phyloP scores from a whole-genome alignment of 2,888 invertebrate genomes.

The Octonoba sinensis region DNA sequence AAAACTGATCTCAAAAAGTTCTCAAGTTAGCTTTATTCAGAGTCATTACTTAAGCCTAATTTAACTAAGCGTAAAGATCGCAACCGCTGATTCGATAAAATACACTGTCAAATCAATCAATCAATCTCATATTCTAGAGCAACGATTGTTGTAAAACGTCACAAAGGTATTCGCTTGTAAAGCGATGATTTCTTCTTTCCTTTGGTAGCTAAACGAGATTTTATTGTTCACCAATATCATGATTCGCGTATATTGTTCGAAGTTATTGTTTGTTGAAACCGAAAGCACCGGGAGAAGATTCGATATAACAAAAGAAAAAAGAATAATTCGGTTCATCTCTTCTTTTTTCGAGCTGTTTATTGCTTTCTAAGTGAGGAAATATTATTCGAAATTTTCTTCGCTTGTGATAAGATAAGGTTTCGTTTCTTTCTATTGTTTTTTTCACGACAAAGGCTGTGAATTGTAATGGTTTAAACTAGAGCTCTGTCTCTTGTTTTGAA shows the following conservation, averaged over 20 bases:
- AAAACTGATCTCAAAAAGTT: too few relatives aligned
- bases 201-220: conserved; percentile 38
- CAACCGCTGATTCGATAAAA: too few relatives aligned
- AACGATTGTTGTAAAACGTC: too few relatives aligned
- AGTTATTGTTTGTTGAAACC: conserved; percentile 58
- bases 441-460: conserved; percentile 8
- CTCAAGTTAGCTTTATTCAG: too few relatives aligned
- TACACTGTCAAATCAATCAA: too few relatives aligned
- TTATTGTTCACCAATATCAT: conserved; percentile 59
- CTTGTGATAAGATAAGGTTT: conserved; percentile 41
- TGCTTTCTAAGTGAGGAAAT: conserved; percentile 52
- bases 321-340: conserved; percentile 26
- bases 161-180: too few relatives aligned
- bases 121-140: too few relatives aligned
- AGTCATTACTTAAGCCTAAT: too few relatives aligned
- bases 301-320: conserved; percentile 37
- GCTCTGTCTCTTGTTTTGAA: too few relatives aligned
- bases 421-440: conserved; percentile 33
- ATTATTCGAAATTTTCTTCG: conserved; percentile 43
- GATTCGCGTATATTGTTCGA: conserved; percentile 27
- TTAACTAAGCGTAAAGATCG: too few relatives aligned
- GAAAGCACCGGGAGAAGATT: conserved; percentile 36
- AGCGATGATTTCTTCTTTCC: neutral
- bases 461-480: neutral
- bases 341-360: conserved; percentile 36